Evolutionary conservation across 2,113 vertebrate genomes (phyloP).

Genomic region (Crotalus tigris): DNA sequence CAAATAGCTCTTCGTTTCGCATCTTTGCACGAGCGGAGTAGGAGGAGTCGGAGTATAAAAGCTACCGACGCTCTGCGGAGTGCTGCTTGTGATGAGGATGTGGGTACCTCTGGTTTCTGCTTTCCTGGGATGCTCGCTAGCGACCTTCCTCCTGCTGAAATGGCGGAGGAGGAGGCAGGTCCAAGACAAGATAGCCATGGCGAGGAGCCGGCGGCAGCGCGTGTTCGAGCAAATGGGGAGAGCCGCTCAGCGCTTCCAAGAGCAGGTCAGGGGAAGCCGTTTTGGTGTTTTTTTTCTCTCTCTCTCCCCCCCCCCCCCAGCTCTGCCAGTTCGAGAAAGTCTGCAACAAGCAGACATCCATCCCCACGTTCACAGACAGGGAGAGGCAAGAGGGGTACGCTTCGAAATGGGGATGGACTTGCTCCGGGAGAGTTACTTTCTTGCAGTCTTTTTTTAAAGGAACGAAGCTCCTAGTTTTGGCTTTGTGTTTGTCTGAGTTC

Average conservation of each 20-base stretch:
- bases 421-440: neutral
- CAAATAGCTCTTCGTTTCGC: no score
- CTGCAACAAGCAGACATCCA: neutral
- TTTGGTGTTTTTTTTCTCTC: no score
- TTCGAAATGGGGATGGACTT: neutral
- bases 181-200: neutral
- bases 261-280: conserved; percentile 39
- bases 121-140: conserved; percentile 48
- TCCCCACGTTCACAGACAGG: neutral
- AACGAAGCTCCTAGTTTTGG: neutral
- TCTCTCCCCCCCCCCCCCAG: neutral
- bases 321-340: neutral
- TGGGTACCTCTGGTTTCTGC: neutral
- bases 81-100: neutral
- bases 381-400: neutral
- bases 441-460: neutral
- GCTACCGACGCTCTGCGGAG: rapidly evolving
- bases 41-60: neutral
- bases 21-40: neutral
- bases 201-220: conserved; percentile 33
- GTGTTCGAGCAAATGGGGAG: conserved; percentile 52
- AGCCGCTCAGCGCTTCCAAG: conserved; percentile 42
- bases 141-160: conserved; percentile 23
- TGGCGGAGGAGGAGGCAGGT: neutral
- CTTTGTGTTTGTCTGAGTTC: no score